Conservation (phyloP, 2,888 invertebrate species). For the Idaea dimidiata region DNA sequence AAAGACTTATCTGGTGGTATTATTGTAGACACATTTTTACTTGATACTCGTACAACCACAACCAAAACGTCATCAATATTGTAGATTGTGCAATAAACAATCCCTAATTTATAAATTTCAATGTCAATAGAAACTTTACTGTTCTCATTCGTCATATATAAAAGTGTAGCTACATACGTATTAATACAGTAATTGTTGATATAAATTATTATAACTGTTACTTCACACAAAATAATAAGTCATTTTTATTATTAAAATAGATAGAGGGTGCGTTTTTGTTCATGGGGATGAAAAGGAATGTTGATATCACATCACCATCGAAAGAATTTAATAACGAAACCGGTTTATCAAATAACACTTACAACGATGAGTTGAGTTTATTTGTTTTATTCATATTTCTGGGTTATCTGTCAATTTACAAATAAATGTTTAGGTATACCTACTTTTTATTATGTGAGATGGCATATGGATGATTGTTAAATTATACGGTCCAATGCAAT, state of each 20-base stretch:
- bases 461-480: slow-evolving; percentile 2
- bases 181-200: no score
- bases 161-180: no score
- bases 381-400: not conserved
- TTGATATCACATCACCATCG: not conserved
- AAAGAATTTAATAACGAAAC: not conserved
- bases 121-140: no score
- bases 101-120: no score
- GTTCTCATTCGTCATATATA: no score
- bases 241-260: not conserved
- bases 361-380: not conserved
- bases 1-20: no score
- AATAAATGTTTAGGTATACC: not conserved
- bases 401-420: not conserved
- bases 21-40: no score
- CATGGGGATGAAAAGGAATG: not conserved
- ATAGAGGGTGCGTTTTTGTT: not conserved
- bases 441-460: not conserved
- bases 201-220: no score
- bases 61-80: no score
- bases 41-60: no score
- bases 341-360: not conserved
- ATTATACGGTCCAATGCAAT: not conserved
- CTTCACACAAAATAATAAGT: not conserved
- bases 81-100: no score